A percentile compares a stretch with the other conserved stretches of the same genome.
These are phyloP conservation scores for Euphydryas editha DNA, from an alignment of 2,888 invertebrate genomes.

Conservation along the genomic window DNA sequence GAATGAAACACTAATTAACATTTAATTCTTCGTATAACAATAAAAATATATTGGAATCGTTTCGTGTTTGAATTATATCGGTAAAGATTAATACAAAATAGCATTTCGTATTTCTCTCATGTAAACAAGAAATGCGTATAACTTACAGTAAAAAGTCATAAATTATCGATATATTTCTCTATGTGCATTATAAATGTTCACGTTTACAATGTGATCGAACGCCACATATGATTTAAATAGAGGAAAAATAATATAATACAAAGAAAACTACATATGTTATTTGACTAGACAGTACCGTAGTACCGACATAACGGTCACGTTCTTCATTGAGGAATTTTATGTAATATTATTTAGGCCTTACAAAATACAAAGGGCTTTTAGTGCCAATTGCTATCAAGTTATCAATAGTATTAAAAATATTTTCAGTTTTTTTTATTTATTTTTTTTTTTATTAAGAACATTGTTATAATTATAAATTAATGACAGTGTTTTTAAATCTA, in stretches of 20 bases:
- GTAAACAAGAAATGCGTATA: slow-evolving; percentile 21
- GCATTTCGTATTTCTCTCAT: slow-evolving; percentile 16
- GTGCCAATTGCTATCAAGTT: slow-evolving; percentile 41
- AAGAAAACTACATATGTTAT: slow-evolving; percentile 73
- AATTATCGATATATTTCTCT: slow-evolving; percentile 40
- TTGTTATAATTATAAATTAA: neutral
- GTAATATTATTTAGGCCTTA: slow-evolving; percentile 65
- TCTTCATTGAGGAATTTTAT: slow-evolving; percentile 65
- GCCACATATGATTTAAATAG: slow-evolving; percentile 47
- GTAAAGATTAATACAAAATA: slow-evolving; percentile 28
- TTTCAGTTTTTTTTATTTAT: neutral
- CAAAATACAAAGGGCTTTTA: slow-evolving; percentile 58
- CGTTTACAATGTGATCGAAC: slow-evolving; percentile 45
- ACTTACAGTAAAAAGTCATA: slow-evolving; percentile 34
- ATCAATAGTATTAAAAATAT: neutral
- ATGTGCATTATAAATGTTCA: slow-evolving; percentile 39
- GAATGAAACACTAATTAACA: slow-evolving; percentile 45
- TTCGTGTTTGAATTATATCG: slow-evolving; percentile 15
- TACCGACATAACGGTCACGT: slow-evolving; percentile 67
- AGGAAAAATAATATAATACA: slow-evolving; percentile 66
- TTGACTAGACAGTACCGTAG: slow-evolving; percentile 82
- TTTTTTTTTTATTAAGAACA: neutral
- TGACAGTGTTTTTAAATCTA: neutral
- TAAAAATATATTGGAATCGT: slow-evolving; percentile 34
- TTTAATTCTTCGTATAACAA: slow-evolving; percentile 28